phyloP scores from a whole-genome alignment of 2,888 invertebrate genomes.

The Catonia carolina region DNA sequence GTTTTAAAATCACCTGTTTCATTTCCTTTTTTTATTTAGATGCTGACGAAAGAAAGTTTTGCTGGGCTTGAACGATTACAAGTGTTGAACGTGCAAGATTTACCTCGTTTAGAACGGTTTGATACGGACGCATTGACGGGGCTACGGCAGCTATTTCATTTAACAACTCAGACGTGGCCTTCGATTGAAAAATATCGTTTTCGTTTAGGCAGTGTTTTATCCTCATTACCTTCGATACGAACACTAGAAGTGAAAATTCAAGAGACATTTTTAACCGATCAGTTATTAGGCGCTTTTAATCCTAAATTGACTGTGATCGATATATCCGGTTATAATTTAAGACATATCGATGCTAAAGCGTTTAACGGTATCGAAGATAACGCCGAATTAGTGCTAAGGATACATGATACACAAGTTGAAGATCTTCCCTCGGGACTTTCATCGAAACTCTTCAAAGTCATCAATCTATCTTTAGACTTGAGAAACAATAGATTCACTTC shows the following conservation, averaged over 20 bases:
- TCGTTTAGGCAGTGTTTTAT: slow-evolving; percentile 62
- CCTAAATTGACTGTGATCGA: slow-evolving; percentile 39
- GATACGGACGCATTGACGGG: slow-evolving; percentile 69
- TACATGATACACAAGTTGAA: slow-evolving; percentile 58
- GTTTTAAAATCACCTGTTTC: too few relatives aligned
- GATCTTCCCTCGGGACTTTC: slow-evolving; percentile 75
- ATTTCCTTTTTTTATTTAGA: too few relatives aligned
- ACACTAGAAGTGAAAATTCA: slow-evolving; percentile 69
- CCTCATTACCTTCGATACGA: slow-evolving; percentile 63
- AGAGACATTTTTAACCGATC: slow-evolving; percentile 64
- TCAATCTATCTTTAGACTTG: slow-evolving; percentile 74
- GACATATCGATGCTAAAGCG: background rate
- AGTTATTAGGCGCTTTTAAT: slow-evolving; percentile 67
- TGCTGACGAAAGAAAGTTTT: slow-evolving; percentile 64
- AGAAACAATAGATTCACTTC: slow-evolving; percentile 72
- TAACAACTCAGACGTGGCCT: slow-evolving; percentile 68
- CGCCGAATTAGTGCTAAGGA: slow-evolving; percentile 5
- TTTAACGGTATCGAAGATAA: slow-evolving; percentile 5
- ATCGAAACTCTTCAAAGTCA: slow-evolving; percentile 62
- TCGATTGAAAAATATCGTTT: slow-evolving; percentile 58
- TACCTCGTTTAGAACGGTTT: slow-evolving; percentile 64
- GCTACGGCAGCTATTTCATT: slow-evolving; percentile 61
- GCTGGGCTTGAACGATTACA: slow-evolving; percentile 63
- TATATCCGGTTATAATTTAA: slow-evolving; percentile 5
- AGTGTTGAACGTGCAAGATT: slow-evolving; percentile 64